Evolutionary conservation across 2,797 vertebrate genomes (phyloP).

Genomic region (Hozukius guyotensis): DNA sequence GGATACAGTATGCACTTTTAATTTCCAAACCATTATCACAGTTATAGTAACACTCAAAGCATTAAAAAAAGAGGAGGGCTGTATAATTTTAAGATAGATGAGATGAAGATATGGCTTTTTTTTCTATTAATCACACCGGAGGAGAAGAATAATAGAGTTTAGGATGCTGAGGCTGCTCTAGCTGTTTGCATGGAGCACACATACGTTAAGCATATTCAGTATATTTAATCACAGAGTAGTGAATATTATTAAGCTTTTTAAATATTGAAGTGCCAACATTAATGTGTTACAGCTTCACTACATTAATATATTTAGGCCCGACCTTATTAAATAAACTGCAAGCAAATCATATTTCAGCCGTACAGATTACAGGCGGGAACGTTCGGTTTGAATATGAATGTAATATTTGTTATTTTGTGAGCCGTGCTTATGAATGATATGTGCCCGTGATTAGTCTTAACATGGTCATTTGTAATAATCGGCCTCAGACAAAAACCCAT

Average conservation of each 20-base stretch:
- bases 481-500: constrained; percentile 38
- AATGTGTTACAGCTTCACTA: constrained; percentile 50
- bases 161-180: neutral
- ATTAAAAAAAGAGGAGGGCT: neutral
- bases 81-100: neutral
- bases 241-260: constrained; percentile 54
- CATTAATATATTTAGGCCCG: constrained; percentile 34
- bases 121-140: neutral
- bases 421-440: constrained; percentile 56
- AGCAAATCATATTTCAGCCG: constrained; percentile 58
- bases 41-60: neutral
- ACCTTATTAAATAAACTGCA: constrained; percentile 62
- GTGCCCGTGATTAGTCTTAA: constrained; percentile 62
- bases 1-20: neutral
- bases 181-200: neutral
- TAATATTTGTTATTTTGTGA: constrained; percentile 53
- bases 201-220: too few species aligned
- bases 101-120: neutral
- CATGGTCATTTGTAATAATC: constrained; percentile 71
- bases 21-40: constrained; percentile 4
- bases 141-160: neutral
- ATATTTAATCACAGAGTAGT: neutral
- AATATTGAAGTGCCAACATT: constrained; percentile 48
- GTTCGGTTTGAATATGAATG: constrained; percentile 55
- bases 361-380: constrained; percentile 53